phyloP scores from a whole-genome alignment of 1,140 invertebrate species.

The Drosophila willistoni region DNA sequence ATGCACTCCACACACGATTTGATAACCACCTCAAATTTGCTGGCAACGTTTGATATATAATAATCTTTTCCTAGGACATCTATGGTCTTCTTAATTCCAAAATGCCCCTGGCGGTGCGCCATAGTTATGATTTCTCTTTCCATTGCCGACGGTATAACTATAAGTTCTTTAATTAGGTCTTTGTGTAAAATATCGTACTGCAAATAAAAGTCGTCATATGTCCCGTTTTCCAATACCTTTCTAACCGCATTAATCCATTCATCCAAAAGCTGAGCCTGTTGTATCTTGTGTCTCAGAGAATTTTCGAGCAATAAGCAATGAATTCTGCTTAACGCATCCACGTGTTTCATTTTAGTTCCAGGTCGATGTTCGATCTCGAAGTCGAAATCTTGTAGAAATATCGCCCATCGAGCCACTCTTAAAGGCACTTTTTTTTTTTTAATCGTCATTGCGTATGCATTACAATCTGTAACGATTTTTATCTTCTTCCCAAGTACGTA shows the following conservation, averaged over 20 bases:
- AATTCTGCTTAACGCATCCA: conserved; percentile 6
- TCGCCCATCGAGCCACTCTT: conserved; percentile 1
- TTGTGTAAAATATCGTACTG: neutral
- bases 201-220: neutral
- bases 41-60: no score
- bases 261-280: conserved; percentile 6
- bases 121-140: neutral
- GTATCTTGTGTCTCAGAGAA: neutral
- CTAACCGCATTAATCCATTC: neutral
- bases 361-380: conserved; percentile 9
- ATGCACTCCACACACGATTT: no score
- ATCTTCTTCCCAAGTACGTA: no score
- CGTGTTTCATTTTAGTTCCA: conserved; percentile 12
- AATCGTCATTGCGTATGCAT: neutral
- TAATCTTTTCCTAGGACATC: no score
- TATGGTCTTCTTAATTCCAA: no score
- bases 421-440: neutral
- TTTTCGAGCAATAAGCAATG: conserved; percentile 2
- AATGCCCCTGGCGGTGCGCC: no score
- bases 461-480: conserved; percentile 11
- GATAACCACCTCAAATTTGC: no score
- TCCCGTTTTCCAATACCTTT: neutral
- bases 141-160: neutral
- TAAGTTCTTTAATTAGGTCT: conserved; percentile 1
- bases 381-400: conserved; percentile 14